Percentiles rank a stretch among this genome's conserved stretches.
These are phyloP conservation scores for Rhadinocentrus ornatus DNA, from an alignment of 2,797 vertebrate genomes.

Conservation along the genomic window DNA sequence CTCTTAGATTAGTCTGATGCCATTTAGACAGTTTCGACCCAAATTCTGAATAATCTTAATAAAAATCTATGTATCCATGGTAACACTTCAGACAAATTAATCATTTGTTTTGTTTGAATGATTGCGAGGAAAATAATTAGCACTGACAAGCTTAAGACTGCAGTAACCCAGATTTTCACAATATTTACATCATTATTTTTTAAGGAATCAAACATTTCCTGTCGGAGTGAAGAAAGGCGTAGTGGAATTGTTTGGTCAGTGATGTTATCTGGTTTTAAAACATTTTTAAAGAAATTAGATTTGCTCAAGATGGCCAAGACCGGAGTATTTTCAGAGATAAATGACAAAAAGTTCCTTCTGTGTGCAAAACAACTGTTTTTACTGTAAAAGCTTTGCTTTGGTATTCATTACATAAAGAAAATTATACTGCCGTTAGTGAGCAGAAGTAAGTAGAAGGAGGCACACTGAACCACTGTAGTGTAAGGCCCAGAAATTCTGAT, in stretches of 20 bases:
- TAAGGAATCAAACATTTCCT: constrained; percentile 4
- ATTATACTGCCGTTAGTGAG: no score
- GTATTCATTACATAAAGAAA: not conserved
- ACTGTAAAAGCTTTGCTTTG: not conserved
- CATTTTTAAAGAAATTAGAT: not conserved
- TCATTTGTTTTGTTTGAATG: not conserved
- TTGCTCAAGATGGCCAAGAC: not conserved
- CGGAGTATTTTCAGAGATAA: not conserved
- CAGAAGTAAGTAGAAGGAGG: no score
- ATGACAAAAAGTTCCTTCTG: not conserved
- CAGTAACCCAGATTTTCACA: constrained; percentile 3
- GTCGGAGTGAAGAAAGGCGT: constrained; percentile 1
- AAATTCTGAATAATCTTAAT: not conserved
- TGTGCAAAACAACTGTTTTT: no score
- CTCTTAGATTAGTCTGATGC: not conserved
- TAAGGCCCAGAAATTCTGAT: not conserved
- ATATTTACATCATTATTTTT: not conserved
- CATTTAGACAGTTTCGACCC: not conserved
- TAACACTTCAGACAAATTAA: not conserved
- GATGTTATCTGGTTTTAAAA: not conserved
- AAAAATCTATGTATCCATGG: not conserved
- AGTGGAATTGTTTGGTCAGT: not conserved
- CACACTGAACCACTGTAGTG: not conserved
- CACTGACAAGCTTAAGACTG: not conserved
- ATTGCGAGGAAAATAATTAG: not conserved